These are phyloP conservation scores for Rugalucina vietnamica DNA, from an alignment of 2,888 invertebrate genomes.

Conservation along the genomic window DNA sequence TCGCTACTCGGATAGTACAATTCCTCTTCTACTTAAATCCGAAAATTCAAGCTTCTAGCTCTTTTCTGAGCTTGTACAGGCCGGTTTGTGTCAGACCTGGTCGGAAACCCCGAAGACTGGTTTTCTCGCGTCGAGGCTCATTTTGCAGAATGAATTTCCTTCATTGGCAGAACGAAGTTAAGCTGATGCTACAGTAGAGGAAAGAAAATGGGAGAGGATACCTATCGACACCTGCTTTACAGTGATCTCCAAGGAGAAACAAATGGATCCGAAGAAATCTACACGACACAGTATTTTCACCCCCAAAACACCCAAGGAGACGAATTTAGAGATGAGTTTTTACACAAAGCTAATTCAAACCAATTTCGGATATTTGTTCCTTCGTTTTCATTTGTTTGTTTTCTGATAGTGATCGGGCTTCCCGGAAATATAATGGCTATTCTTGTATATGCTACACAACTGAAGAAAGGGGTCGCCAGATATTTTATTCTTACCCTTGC, in stretches of 20 bases:
- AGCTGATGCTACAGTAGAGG: no score
- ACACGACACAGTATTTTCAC: not conserved
- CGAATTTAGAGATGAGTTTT: not conserved
- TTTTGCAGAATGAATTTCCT: no score
- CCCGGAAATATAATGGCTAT: conserved; percentile 55
- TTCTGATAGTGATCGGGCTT: conserved; percentile 47
- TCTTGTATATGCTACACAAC: conserved; percentile 49
- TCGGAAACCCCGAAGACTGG: no score
- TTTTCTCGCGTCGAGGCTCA: no score
- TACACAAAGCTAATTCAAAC: not conserved
- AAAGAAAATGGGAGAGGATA: not conserved
- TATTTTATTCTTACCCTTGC: conserved; percentile 56
- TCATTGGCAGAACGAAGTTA: no score
- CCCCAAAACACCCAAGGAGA: not conserved
- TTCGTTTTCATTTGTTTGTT: conserved; percentile 41
- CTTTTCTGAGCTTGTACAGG: no score
- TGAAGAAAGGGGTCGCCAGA: conserved; percentile 40
- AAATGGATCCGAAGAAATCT: not conserved
- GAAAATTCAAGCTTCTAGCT: no score
- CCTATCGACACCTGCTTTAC: not conserved
- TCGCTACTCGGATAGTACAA: no score
- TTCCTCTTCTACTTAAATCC: no score
- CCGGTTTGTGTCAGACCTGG: no score
- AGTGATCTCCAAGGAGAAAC: not conserved
- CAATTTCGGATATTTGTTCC: conserved; percentile 19